A percentile compares a stretch with the other conserved stretches of the same genome.
These are phyloP conservation scores for Cyrtorhinus lividipennis DNA, from an alignment of 1,140 invertebrate species.

Conservation along the genomic window DNA sequence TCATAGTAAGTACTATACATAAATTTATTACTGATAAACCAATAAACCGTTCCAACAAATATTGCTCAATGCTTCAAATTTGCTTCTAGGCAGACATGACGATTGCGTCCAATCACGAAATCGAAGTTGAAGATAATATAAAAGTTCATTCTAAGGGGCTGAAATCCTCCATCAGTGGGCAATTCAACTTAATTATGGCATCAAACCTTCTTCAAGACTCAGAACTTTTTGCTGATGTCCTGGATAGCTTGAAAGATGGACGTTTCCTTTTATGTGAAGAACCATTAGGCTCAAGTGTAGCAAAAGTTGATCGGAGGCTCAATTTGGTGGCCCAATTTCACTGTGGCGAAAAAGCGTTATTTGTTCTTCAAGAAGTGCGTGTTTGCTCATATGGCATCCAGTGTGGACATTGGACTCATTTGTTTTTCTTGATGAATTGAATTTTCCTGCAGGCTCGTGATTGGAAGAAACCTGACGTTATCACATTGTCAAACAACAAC, in stretches of 20 bases:
- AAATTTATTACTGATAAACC: too few species aligned
- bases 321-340: not conserved
- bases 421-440: too few species aligned
- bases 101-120: not conserved
- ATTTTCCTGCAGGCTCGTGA: not conserved
- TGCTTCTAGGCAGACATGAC: not conserved
- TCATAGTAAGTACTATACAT: not conserved
- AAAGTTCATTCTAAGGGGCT: too few species aligned
- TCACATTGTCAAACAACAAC: conserved; percentile 34
- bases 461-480: not conserved
- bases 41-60: too few species aligned
- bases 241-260: not conserved
- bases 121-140: too few species aligned
- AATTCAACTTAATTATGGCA: too few species aligned
- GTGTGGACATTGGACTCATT: not conserved
- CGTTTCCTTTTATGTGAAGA: not conserved
- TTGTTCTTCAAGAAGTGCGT: conserved; percentile 39
- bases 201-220: too few species aligned
- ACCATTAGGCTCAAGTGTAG: not conserved
- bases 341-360: not conserved
- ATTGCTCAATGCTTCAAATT: too few species aligned
- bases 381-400: not conserved
- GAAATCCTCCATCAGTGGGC: too few species aligned
- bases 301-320: not conserved
- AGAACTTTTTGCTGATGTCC: too few species aligned